Percentiles rank a stretch among this genome's conserved stretches.
These are phyloP conservation scores for Cheirogaleus major DNA, from an alignment of 2,797 vertebrate genomes.

Conservation along the genomic window DNA sequence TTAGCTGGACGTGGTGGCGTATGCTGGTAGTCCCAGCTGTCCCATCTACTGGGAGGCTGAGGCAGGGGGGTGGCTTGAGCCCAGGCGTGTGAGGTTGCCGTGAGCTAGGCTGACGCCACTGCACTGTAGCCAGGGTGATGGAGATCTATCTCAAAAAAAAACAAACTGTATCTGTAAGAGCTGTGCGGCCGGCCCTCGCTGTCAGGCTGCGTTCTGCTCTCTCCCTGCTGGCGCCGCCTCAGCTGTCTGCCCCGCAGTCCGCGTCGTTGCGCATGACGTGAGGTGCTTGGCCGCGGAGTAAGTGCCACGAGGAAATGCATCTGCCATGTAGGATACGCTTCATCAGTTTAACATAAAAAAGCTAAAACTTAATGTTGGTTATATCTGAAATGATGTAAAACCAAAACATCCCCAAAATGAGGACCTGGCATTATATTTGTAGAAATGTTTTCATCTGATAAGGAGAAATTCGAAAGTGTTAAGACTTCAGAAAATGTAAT, in stretches of 20 bases:
- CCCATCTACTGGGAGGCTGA: too few relatives aligned
- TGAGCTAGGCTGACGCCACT: too few relatives aligned
- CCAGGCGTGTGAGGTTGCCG: too few relatives aligned
- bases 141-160: too few relatives aligned
- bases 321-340: neutral
- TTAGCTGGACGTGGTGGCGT: too few relatives aligned
- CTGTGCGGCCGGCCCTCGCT: neutral
- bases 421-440: neutral
- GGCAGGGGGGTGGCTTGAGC: too few relatives aligned
- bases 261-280: neutral
- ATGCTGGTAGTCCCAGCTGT: fast-evolving
- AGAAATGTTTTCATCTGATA: neutral
- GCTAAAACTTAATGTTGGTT: neutral
- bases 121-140: too few relatives aligned
- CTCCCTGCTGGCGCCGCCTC: neutral
- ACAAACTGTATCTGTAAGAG: too few relatives aligned
- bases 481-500: neutral
- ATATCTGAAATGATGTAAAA: conserved; percentile 17
- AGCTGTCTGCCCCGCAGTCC: neutral
- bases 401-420: neutral
- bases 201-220: neutral
- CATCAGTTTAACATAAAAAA: neutral
- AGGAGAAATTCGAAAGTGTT: neutral
- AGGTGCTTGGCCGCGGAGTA: neutral
- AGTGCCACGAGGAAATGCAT: neutral